Base-by-base conservation (phyloP, 2,888 invertebrate species). In the Lithophane semibrunnea region DNA sequence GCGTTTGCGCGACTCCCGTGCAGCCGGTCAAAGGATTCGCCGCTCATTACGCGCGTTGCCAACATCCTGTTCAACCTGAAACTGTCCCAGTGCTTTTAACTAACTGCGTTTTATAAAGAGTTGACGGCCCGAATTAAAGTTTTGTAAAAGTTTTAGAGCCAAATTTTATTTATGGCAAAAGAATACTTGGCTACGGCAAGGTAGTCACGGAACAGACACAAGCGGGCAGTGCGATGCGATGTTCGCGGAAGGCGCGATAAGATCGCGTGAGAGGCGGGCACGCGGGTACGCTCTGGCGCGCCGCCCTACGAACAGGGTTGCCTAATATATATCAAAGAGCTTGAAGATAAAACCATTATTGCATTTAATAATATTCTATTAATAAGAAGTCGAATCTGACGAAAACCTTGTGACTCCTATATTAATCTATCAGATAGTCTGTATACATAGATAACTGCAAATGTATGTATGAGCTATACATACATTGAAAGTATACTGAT, bases 161-260 rank as follows among this genome's bases (percentile, higher is more conserved):
- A 91, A 93, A 92, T 92, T 92, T 91, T 93, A 93, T 93, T 93
- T 93, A 93, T 92, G 91, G 87, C 86, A 86, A 88, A 90, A 92
- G 91, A 91, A 92, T 90, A 91, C 86, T 89, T 90, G 92, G 92
- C 91, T 93, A 92, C 92, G 91, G 91, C 91, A 90, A 93, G 92
- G 90, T 90, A 94, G 94, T 94, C 94, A 94, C 94, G 95, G 93
- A 94, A 95, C 90, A 94, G 94, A 94, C 92, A 92, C 92, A 90
- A 92, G 91, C 94, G 94, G 94, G 92, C 95, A 94, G 94, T 93
- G 92, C 94, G 92, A 93, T 93, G 94, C 95, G 93, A 95, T 95
- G 96, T 96, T 95, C 94, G 94, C 96, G 95, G 96, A 94, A 95
- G 94, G 94, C 92, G 94, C 94, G 96, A 96, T 96, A 96, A 94